Percentiles rank a stretch among this genome's conserved stretches.
phyloP scores from a whole-genome alignment of 2,113 vertebrate species.

The Phoenicopterus ruber region DNA sequence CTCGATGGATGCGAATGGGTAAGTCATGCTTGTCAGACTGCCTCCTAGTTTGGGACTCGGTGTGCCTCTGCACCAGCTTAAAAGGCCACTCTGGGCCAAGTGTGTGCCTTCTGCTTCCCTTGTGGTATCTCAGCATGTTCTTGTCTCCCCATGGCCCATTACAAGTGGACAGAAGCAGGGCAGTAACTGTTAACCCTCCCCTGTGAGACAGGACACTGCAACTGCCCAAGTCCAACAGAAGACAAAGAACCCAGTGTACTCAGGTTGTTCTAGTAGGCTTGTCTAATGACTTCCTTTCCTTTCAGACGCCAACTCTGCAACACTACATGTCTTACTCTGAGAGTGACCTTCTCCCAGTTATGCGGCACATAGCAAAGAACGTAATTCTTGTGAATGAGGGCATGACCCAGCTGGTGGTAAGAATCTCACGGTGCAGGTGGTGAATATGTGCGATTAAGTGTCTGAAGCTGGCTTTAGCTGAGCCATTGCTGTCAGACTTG shows the following conservation, averaged over 20 bases:
- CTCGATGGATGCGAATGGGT: slow-evolving; percentile 80
- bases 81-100: neutral
- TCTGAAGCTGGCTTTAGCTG: too few species aligned
- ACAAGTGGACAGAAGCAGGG: neutral
- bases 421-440: neutral
- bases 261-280: neutral
- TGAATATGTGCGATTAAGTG: neutral
- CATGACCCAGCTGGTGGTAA: slow-evolving; percentile 77
- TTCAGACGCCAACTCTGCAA: slow-evolving; percentile 73
- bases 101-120: neutral
- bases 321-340: slow-evolving; percentile 77
- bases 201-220: neutral
- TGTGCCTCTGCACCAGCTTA: neutral
- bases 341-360: slow-evolving; percentile 75
- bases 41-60: too few species aligned
- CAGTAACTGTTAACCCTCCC: neutral
- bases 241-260: neutral
- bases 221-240: neutral
- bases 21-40: neutral
- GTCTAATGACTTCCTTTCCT: neutral
- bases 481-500: neutral
- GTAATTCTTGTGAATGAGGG: slow-evolving; percentile 77
- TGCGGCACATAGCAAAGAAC: slow-evolving; percentile 87
- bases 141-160: neutral
- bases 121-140: neutral